Evolutionary conservation across 2,113 vertebrate genomes (phyloP), one percentile per base, ranked within the genome.

Genomic region (Daubentonia madagascariensis): DNA sequence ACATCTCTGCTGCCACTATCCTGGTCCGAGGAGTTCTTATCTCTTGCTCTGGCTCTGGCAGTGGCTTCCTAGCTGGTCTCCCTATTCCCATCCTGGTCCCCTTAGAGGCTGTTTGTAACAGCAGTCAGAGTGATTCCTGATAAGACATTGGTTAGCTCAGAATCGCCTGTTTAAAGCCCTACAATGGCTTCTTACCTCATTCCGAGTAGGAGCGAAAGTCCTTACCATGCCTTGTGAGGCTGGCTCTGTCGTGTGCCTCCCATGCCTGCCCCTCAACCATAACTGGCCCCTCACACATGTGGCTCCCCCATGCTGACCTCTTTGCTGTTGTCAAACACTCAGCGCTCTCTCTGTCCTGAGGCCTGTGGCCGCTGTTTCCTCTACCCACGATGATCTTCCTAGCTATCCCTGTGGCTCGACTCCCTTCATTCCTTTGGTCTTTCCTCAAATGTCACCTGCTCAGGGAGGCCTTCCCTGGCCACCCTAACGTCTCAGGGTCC

Each of bases 221-320:
- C n/a, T 63, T 52, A 8, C 1, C 6, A 6, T 30, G 37, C 17
- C 22, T 13, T 6, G 5, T 1, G 59, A 83, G 11, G 16, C 25
- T 12, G 0, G 17, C 57, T 70, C 37, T 1, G 23, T 22, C n/a
- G n/a, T 72, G 35, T 4, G 45, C 9, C 23, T 96, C 17, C 0
- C 12, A 23, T 8, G 4, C 52, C 45, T 0, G 0, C 7, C 18
- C 22, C 43, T 12, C 25, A 63, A 13, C 16, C 16, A 0, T 23
- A 40, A 54, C 14, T 22, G 17, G 18, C 12, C 4, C 8, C 20
- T 22, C 35, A 8, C 8, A 48, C 17, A 1, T 22, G 8, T 0
- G 1, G 1, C 9, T 37, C 37, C 37, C 17, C 28, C 18, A 0
- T 48, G 1, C 20, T 20, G 45, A 23, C 17, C 23, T 80, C 59